Evolutionary conservation across 2,113 vertebrate genomes (phyloP).

Genomic region (Pomatostomus ruficeps): DNA sequence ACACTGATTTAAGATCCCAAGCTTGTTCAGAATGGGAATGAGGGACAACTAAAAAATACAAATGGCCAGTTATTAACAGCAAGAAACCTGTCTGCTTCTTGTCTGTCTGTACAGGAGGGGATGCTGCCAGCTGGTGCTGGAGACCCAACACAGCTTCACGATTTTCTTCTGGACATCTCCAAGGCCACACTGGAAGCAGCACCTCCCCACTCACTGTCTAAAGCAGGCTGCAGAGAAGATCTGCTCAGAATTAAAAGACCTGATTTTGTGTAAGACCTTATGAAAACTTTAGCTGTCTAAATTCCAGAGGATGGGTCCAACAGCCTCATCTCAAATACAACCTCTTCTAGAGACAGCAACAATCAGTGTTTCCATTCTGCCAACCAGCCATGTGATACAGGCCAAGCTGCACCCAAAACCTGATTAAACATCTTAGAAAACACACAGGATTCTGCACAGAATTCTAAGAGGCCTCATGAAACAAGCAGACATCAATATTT

Average conservation of each 20-base stretch:
- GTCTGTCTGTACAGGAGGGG: neutral
- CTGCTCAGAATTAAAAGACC: neutral
- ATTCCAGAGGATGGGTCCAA: neutral
- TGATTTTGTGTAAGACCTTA: neutral
- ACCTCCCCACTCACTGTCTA: neutral
- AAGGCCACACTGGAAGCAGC: neutral
- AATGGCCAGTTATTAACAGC: neutral
- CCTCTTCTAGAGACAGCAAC: neutral
- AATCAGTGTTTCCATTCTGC: neutral
- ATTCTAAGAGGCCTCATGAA: neutral
- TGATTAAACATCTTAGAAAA: neutral
- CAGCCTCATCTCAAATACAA: neutral
- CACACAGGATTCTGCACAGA: neutral
- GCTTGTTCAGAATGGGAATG: neutral
- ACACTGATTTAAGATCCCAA: constrained; percentile 7
- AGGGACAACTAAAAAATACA: neutral
- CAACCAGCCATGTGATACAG: neutral
- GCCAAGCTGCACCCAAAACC: neutral
- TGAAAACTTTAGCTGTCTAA: neutral
- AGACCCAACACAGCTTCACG: neutral
- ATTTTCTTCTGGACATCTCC: neutral
- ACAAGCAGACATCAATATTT: neutral
- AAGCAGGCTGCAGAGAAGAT: neutral
- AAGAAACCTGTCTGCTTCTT: neutral
- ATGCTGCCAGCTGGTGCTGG: neutral